phyloP scores from a whole-genome alignment of 2,797 vertebrate genomes.

The Ataeniobius toweri region DNA sequence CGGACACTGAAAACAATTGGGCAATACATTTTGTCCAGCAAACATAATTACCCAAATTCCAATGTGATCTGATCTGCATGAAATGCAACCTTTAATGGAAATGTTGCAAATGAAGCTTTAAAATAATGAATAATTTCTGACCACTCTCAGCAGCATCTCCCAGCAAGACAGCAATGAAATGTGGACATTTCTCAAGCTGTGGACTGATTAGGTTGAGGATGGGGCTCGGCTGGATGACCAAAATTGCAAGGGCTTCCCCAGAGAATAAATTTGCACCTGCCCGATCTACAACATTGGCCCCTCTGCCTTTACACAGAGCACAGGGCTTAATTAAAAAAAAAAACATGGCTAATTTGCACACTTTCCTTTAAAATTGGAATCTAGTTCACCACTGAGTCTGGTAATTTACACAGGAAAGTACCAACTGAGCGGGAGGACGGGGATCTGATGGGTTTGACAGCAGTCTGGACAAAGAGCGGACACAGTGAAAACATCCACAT shows the following conservation, averaged over 20 bases:
- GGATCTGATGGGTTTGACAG: conserved; percentile 84
- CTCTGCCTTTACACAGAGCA: conserved; percentile 80
- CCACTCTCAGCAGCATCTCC: conserved; percentile 87
- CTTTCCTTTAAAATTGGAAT: conserved; percentile 92
- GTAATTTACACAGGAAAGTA: conserved; percentile 97
- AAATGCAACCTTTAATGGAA: conserved; percentile 86
- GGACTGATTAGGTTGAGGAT: conserved; percentile 90
- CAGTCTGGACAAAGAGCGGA: conserved; percentile 85
- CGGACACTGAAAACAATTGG: conserved; percentile 43
- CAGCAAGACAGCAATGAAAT: conserved; percentile 87
- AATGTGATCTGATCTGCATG: conserved; percentile 79
- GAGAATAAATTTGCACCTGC: conserved; percentile 97
- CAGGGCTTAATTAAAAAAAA: conserved; percentile 89
- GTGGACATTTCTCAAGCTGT: conserved; percentile 87
- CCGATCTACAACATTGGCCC: conserved; percentile 80
- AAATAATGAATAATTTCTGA: conserved; percentile 92
- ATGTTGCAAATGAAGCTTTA: conserved; percentile 92
- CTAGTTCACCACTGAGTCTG: conserved; percentile 97
- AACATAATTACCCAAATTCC: conserved; percentile 89
- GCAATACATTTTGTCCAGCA: conserved; percentile 75
- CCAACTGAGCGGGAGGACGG: conserved; percentile 85
- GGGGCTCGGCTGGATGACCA: conserved; percentile 87
- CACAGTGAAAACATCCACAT: conserved; percentile 59
- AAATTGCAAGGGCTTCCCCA: conserved; percentile 84
- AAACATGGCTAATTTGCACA: conserved; percentile 97